phyloP scores from a whole-genome alignment of 2,113 vertebrate species.

The Microtus montanus region DNA sequence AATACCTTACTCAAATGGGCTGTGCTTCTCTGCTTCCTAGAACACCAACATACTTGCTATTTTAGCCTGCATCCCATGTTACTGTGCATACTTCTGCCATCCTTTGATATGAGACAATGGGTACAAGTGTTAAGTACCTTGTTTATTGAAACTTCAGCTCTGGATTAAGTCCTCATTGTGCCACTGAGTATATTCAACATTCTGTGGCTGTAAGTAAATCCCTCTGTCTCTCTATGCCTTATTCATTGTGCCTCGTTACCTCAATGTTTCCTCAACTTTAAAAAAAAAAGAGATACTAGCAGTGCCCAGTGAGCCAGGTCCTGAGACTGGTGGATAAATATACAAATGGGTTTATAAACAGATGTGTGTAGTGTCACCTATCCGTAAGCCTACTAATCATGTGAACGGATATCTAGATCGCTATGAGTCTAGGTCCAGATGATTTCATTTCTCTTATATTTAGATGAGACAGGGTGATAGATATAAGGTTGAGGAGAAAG shows the following conservation, averaged over 20 bases:
- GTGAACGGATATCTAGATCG: background rate
- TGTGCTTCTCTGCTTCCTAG: background rate
- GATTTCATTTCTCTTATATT: background rate
- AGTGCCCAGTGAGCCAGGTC: background rate
- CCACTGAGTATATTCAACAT: background rate
- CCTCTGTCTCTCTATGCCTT: background rate
- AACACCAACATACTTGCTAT: background rate
- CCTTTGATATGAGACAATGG: background rate
- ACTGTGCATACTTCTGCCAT: background rate
- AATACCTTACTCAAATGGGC: background rate
- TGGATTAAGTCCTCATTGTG: background rate
- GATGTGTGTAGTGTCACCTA: background rate
- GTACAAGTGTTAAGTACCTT: background rate
- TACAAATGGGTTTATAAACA: background rate
- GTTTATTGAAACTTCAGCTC: background rate
- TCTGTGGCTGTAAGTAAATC: background rate
- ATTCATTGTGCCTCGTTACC: background rate
- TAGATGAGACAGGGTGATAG: background rate
- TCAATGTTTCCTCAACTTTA: background rate
- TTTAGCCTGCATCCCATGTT: background rate
- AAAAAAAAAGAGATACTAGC: background rate
- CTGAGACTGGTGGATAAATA: background rate
- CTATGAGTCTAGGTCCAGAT: background rate
- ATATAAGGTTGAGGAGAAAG: background rate
- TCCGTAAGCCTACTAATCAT: background rate